phyloP scores from a whole-genome alignment of 1,140 invertebrate genomes.

The Ladona fulva region DNA sequence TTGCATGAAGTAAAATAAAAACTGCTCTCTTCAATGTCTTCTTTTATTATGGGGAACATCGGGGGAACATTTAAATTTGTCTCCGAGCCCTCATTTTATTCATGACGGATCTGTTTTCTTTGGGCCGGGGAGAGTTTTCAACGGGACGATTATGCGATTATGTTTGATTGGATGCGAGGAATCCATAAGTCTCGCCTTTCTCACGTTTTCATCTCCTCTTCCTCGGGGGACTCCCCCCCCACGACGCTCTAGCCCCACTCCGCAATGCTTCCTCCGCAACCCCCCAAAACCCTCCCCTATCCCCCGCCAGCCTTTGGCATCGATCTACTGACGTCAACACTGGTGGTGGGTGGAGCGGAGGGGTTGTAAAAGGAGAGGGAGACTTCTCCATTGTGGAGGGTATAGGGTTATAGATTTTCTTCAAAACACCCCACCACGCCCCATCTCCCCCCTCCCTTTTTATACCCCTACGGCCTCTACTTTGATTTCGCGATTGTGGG shows the following conservation, averaged over 20 bases:
- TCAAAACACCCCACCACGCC: not conserved
- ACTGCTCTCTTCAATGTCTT: too few relatives aligned
- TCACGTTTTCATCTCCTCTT: not conserved
- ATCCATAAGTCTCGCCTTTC: too few relatives aligned
- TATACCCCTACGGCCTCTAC: not conserved
- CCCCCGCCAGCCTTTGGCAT: not conserved
- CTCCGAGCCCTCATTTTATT: too few relatives aligned
- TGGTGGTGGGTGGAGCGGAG: not conserved
- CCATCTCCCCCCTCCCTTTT: not conserved
- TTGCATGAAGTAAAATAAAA: too few relatives aligned
- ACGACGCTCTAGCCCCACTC: not conserved
- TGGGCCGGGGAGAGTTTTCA: too few relatives aligned
- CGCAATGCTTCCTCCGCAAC: not conserved
- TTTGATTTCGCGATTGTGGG: not conserved
- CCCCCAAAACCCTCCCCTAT: not conserved
- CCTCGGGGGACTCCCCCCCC: not conserved
- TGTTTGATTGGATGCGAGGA: too few relatives aligned
- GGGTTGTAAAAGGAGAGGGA: not conserved
- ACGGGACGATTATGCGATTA: too few relatives aligned
- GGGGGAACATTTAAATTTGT: too few relatives aligned
- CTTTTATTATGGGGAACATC: too few relatives aligned
- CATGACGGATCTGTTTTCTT: too few relatives aligned
- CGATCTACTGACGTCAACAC: slow-evolving; percentile 7
- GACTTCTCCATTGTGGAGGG: slow-evolving; percentile 2
- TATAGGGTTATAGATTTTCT: not conserved